Conservation (phyloP, 2,113 vertebrate species). For the Alligator mississippiensis region DNA sequence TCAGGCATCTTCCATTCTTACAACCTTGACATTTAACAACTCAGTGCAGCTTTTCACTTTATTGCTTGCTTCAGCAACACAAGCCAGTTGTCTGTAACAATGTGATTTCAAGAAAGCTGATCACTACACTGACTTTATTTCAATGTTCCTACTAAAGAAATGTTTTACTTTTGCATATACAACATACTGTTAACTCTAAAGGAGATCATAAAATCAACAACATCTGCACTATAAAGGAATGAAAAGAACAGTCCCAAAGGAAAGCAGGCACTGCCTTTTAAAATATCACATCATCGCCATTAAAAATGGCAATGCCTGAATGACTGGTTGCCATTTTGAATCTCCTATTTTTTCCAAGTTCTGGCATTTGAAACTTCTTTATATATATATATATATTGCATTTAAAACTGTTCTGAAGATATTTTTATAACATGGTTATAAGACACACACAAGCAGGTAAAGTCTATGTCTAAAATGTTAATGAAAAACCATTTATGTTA, state of each 20-base stretch:
- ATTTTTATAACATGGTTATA: neutral
- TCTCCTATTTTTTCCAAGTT: neutral
- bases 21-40: neutral
- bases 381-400: neutral
- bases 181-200: neutral
- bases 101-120: neutral
- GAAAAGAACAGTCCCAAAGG: neutral
- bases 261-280: neutral
- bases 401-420: neutral
- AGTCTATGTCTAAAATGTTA: rapidly evolving
- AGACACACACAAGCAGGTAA: neutral
- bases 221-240: rapidly evolving
- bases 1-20: rapidly evolving
- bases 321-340: rapidly evolving
- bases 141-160: neutral
- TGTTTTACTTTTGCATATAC: neutral
- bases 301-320: neutral
- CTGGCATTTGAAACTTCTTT: neutral
- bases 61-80: neutral
- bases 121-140: neutral
- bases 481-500: neutral
- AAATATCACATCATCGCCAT: neutral
- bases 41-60: neutral
- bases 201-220: neutral
- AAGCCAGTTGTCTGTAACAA: neutral